Evolutionary conservation across 2,888 invertebrate genomes (phyloP), one percentile per base, ranked within the genome.

Genomic region (Pseudococcus jackbeardsleyi): DNA sequence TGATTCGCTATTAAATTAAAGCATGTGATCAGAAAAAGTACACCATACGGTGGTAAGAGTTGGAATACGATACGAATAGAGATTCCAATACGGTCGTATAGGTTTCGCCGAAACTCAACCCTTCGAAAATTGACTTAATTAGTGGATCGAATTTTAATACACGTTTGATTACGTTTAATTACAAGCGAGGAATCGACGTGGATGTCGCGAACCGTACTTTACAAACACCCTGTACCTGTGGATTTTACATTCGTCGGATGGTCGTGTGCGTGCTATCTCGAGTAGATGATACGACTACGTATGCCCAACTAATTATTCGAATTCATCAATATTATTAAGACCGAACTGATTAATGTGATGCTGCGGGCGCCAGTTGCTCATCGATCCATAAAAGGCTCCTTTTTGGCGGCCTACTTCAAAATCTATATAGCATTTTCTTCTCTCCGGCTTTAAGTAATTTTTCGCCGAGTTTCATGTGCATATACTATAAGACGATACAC

Each of bases 351-450:
- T 77, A 88, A 88, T 88, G 88, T 88, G 88, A 88, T 88, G 88
- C 88, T 88, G 82, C 88, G 88, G 88, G 88, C 88, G 88, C 88
- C 88, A 82, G 82, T 88, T 17, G 82, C 88, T 88, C 88, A 88
- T 88, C 88, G 88, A 88, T 88, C 88, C 88, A 88, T 59, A 50
- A 79, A 82, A 79, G 88, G 88, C 88, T 88, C 88, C 88, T 88
- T 82, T 88, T 79, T 88, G 88, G 88, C 88, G 88, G 88, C 88
- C 79, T 88, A 88, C 77, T 88, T 88, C 79, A 82, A 59, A 59
- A n/a, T 77, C 33, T 79, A n/a, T 59, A 19, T 39, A 22, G 48
- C 84, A 48, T 33, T 84, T 84, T 84, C 33, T 59, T 50, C 50
- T 84, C 54, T 33, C 17, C 84, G 22, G 19, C 48, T n/a, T 46